phyloP scores from a whole-genome alignment of 1,140 invertebrate genomes.

The Drosophila azteca region DNA sequence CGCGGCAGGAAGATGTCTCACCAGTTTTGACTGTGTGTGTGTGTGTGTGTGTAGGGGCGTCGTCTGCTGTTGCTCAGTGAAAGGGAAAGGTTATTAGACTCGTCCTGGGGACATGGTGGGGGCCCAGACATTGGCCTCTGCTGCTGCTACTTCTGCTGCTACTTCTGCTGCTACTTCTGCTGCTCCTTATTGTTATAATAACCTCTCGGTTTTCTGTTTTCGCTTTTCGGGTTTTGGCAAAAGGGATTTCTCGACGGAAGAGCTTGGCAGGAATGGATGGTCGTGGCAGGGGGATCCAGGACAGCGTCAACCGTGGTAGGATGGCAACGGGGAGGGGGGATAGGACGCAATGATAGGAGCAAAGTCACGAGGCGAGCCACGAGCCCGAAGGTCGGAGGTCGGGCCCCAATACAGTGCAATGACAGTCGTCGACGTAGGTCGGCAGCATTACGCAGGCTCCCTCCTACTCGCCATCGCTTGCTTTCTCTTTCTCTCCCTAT shows the following conservation, averaged over 20 bases:
- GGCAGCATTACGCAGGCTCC: slow-evolving; percentile 44
- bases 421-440: slow-evolving; percentile 47
- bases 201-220: slow-evolving; percentile 62
- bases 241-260: slow-evolving; percentile 59
- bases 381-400: slow-evolving; percentile 17
- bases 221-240: slow-evolving; percentile 30
- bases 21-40: slow-evolving; percentile 13
- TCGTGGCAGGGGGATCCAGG: too few species aligned
- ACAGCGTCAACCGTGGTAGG: too few species aligned
- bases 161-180: slow-evolving; percentile 39
- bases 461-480: too few species aligned
- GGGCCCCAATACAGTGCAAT: slow-evolving; percentile 40
- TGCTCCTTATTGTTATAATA: slow-evolving; percentile 78
- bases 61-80: slow-evolving; percentile 56
- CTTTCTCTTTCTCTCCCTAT: too few species aligned
- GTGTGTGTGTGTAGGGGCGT: slow-evolving; percentile 33
- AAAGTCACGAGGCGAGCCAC: slow-evolving; percentile 11
- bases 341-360: not conserved
- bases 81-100: slow-evolving; percentile 80
- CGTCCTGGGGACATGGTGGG: slow-evolving; percentile 33
- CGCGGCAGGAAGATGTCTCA: slow-evolving; percentile 49
- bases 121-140: slow-evolving; percentile 56
- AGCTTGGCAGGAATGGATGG: too few species aligned
- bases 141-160: slow-evolving; percentile 40
- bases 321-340: slow-evolving; percentile 16